These are phyloP conservation scores for Scartelaos histophorus DNA, from an alignment of 2,113 vertebrate genomes.

Conservation along the genomic window DNA sequence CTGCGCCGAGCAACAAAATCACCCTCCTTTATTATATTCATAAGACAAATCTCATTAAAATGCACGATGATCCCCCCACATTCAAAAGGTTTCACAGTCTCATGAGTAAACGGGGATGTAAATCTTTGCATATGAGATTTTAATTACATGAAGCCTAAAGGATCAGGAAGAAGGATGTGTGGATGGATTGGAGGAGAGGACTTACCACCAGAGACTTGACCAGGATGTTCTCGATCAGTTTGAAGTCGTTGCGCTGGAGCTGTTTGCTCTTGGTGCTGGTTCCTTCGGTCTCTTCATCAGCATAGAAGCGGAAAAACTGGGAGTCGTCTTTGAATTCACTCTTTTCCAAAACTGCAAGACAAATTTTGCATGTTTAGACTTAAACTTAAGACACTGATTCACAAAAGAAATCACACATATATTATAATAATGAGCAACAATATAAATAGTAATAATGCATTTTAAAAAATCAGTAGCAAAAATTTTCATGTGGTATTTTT, in stretches of 20 bases:
- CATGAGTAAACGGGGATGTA: not conserved
- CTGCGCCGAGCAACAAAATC: slow-evolving; percentile 2
- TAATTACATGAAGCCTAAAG: slow-evolving; percentile 22
- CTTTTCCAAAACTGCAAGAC: slow-evolving; percentile 90
- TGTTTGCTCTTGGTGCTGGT: slow-evolving; percentile 91
- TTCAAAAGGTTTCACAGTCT: slow-evolving; percentile 29
- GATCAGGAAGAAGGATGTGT: slow-evolving; percentile 8
- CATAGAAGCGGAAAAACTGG: slow-evolving; percentile 96
- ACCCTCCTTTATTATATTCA: slow-evolving; percentile 9
- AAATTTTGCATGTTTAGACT: not conserved
- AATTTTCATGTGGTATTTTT: too few relatives aligned
- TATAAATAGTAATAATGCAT: too few relatives aligned
- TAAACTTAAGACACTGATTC: not conserved
- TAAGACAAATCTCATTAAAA: slow-evolving; percentile 34
- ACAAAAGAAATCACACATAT: not conserved
- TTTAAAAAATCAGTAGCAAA: too few relatives aligned
- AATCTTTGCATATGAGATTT: slow-evolving; percentile 10
- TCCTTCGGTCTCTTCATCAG: slow-evolving; percentile 96
- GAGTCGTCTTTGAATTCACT: slow-evolving; percentile 98
- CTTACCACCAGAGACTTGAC: slow-evolving; percentile 93
- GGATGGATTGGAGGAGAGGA: not conserved
- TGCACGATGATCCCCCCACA: slow-evolving; percentile 27
- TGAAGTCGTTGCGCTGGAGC: slow-evolving; percentile 91
- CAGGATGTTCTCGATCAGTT: slow-evolving; percentile 93
- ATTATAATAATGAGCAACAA: too few relatives aligned